These are phyloP conservation scores for Lasiurus borealis DNA, from an alignment of 2,113 vertebrate species.

Conservation along the genomic window DNA sequence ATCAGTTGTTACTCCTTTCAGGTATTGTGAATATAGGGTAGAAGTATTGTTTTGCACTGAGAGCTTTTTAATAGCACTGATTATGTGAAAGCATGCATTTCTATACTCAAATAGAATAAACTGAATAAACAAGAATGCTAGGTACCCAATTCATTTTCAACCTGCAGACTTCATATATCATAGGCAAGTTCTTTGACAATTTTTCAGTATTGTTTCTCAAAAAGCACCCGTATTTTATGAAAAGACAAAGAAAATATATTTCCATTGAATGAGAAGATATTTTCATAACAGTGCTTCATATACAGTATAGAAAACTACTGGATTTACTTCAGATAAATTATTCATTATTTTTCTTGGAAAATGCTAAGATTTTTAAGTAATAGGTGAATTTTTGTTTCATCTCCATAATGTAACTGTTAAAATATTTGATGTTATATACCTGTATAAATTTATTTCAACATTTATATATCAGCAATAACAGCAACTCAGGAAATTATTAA, in stretches of 20 bases:
- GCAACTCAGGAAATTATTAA: slow-evolving; percentile 33
- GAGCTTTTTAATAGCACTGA: neutral
- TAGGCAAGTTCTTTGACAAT: neutral
- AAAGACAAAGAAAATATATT: slow-evolving; percentile 23
- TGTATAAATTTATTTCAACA: slow-evolving; percentile 40
- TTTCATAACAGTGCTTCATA: slow-evolving; percentile 49
- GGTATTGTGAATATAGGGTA: neutral
- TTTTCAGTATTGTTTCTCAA: neutral
- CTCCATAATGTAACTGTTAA: slow-evolving; percentile 47
- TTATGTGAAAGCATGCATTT: neutral
- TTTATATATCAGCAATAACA: slow-evolving; percentile 47
- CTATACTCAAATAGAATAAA: neutral
- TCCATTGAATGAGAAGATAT: neutral
- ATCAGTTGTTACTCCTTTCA: neutral
- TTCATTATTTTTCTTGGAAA: slow-evolving; percentile 44
- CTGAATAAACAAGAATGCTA: neutral
- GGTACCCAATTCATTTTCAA: neutral
- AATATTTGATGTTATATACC: slow-evolving; percentile 20
- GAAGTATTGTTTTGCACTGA: neutral
- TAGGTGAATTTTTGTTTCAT: slow-evolving; percentile 33
- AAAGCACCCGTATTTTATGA: neutral
- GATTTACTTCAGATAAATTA: slow-evolving; percentile 64
- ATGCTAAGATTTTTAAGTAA: slow-evolving; percentile 34
- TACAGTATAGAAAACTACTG: slow-evolving; percentile 15
- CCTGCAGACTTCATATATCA: neutral